These are phyloP conservation scores for Arion vulgaris DNA, from an alignment of 1,140 invertebrate genomes.

Conservation along the genomic window DNA sequence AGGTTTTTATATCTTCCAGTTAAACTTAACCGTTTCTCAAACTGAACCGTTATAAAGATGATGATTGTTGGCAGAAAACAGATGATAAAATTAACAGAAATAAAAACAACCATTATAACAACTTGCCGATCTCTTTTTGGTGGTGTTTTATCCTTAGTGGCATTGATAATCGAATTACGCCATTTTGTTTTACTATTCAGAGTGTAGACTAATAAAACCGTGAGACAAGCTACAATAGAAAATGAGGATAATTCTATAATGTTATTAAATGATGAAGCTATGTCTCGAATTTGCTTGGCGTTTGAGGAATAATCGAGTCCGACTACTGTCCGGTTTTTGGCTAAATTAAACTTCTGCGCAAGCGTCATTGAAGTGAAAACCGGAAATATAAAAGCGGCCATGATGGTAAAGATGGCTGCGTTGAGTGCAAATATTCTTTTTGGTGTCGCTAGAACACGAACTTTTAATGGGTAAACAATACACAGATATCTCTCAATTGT, in stretches of 20 bases:
- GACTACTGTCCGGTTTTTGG: neutral
- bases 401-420: neutral
- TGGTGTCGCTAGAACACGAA: neutral
- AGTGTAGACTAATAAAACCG: neutral
- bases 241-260: neutral
- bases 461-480: slow-evolving; percentile 15
- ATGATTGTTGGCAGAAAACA: neutral
- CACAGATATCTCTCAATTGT: slow-evolving; percentile 22
- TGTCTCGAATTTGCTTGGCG: neutral
- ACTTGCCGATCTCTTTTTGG: neutral
- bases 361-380: neutral
- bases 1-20: slow-evolving; percentile 23
- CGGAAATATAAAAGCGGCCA: neutral
- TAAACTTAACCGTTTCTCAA: slow-evolving; percentile 3
- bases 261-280: neutral
- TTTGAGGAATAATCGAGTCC: neutral
- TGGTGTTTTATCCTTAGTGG: neutral
- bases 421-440: neutral
- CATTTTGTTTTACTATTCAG: neutral
- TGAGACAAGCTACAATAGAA: neutral
- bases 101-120: slow-evolving; percentile 8
- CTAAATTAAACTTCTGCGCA: neutral
- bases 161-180: neutral
- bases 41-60: neutral
- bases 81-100: slow-evolving; percentile 4